Evolutionary conservation across 2,113 vertebrate genomes (phyloP).

Genomic region (Mobula birostris): DNA sequence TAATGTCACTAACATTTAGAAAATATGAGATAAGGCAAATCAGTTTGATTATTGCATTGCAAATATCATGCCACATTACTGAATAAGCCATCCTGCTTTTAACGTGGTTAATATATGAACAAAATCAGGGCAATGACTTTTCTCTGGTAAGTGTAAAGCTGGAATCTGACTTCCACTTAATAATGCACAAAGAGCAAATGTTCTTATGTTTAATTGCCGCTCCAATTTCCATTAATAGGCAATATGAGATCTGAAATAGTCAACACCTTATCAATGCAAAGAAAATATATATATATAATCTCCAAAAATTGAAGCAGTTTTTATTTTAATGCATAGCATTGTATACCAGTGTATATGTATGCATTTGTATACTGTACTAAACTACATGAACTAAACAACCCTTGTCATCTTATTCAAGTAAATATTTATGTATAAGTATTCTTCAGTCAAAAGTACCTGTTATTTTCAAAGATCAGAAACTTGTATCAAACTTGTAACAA

Average conservation of each 20-base stretch:
- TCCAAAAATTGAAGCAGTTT: not conserved
- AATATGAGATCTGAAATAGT: not conserved
- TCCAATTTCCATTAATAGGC: not conserved
- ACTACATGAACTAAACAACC: not conserved
- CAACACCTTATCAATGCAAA: not conserved
- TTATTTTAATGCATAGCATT: not conserved
- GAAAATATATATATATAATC: not conserved
- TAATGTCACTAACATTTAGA: not conserved
- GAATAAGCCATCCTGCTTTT: too few relatives aligned
- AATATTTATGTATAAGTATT: not conserved
- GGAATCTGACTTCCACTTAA: not conserved
- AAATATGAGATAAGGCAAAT: not conserved
- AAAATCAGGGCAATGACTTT: not conserved
- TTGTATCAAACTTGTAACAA: too few relatives aligned
- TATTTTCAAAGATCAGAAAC: not conserved
- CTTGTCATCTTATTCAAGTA: not conserved
- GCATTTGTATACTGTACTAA: not conserved
- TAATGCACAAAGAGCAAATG: too few relatives aligned
- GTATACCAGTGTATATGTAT: not conserved
- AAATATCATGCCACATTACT: not conserved
- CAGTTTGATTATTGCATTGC: not conserved
- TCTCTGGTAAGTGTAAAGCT: not conserved
- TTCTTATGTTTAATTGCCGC: not conserved
- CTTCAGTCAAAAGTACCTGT: not conserved
- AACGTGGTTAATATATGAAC: not conserved